These are phyloP conservation scores for Neoseiulus cucumeris DNA, from an alignment of 1,140 invertebrate genomes.

Conservation along the genomic window DNA sequence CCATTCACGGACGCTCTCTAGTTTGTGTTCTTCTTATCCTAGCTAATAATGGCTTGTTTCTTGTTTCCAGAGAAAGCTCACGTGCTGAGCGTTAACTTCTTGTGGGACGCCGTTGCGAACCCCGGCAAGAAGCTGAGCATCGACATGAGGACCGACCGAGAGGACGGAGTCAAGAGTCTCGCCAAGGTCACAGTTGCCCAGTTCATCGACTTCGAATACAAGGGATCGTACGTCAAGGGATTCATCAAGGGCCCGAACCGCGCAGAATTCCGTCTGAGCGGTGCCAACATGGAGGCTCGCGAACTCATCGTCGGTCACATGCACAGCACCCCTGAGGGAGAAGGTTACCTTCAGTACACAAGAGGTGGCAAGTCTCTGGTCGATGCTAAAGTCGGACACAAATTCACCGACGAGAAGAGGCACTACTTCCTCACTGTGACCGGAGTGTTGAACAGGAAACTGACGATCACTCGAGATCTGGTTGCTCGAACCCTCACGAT, in stretches of 20 bases:
- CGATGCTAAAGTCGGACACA: not conserved
- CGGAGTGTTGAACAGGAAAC: not conserved
- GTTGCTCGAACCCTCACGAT: not conserved
- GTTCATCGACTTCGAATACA: not conserved
- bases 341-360: not conserved
- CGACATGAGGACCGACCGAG: not conserved
- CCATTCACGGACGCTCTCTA: not conserved
- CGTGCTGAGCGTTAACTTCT: not conserved
- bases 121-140: not conserved
- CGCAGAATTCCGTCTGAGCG: not conserved
- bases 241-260: slow-evolving; percentile 8
- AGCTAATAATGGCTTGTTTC: not conserved
- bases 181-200: not conserved
- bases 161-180: not conserved
- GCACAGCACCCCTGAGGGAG: not conserved
- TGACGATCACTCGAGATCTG: not conserved
- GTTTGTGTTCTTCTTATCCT: not conserved
- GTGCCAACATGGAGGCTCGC: not conserved
- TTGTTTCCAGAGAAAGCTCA: not conserved
- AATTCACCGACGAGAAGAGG: not conserved
- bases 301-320: slow-evolving; percentile 1
- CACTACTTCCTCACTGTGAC: not conserved
- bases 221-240: not conserved
- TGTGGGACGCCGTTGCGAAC: not conserved
- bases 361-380: not conserved